A percentile compares a stretch with the other conserved stretches of the same genome.
These are phyloP conservation scores for Macropus fuliginosus DNA, from an alignment of 2,797 vertebrate species.

Conservation along the genomic window DNA sequence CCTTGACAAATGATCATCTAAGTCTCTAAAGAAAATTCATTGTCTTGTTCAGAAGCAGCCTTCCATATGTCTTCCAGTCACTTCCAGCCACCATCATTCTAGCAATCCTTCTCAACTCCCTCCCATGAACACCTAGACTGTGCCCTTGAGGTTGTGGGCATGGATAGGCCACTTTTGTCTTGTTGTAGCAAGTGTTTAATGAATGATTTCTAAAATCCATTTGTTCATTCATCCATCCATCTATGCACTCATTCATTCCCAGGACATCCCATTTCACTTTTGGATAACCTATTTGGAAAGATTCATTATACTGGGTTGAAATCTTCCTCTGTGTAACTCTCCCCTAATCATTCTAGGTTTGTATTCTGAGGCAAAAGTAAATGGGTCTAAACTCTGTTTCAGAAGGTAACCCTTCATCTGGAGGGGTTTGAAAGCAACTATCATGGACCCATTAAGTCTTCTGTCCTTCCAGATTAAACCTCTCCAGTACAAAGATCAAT, in stretches of 20 bases:
- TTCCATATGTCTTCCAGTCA: background rate
- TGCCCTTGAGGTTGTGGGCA: background rate
- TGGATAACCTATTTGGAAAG: background rate
- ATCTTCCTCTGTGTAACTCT: background rate
- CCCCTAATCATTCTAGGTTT: background rate
- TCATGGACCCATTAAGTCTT: background rate
- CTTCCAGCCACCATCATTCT: background rate
- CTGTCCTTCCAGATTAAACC: background rate
- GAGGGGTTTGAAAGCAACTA: background rate
- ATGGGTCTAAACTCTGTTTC: background rate
- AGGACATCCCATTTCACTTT: background rate
- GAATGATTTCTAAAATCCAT: background rate
- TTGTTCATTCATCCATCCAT: background rate
- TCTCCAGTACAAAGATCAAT: background rate
- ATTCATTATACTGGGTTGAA: background rate
- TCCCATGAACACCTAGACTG: background rate
- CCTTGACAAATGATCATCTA: background rate
- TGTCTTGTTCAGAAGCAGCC: background rate
- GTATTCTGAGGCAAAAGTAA: background rate
- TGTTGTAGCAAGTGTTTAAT: background rate
- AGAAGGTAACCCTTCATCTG: background rate
- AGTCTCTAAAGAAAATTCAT: background rate
- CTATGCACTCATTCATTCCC: background rate
- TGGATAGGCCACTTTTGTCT: background rate
- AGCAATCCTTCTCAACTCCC: background rate